Percentiles rank a stretch among this genome's conserved stretches.
Evolutionary conservation across 2,888 invertebrate genomes (phyloP).

Genomic region (Acanthosepion pharaonis): DNA sequence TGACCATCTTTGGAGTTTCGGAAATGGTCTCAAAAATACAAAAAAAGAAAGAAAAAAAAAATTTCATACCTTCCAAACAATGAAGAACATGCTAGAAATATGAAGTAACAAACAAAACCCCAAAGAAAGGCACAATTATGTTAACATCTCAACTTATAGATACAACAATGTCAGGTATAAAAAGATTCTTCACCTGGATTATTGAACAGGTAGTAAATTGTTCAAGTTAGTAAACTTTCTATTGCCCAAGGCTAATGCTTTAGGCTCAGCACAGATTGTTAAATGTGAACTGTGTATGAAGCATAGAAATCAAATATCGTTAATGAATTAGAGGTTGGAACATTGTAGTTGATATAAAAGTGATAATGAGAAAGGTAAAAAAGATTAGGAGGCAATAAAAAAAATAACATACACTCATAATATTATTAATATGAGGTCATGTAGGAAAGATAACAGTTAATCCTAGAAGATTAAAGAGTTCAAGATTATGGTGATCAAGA

Average conservation of each 20-base stretch:
- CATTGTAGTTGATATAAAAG: neutral
- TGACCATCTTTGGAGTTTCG: neutral
- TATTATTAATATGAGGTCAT: too few species aligned
- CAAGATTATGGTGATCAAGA: too few species aligned
- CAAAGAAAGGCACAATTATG: neutral
- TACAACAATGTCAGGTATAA: neutral
- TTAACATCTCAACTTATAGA: neutral
- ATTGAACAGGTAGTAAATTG: neutral
- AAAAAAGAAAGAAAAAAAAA: neutral
- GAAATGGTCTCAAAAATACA: neutral
- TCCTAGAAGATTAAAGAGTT: too few species aligned
- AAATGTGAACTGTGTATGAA: too few species aligned
- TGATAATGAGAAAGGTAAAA: neutral
- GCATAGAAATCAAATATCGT: neutral
- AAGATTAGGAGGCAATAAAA: neutral
- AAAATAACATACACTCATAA: neutral
- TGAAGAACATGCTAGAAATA: neutral
- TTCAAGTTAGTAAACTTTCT: neutral
- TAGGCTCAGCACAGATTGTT: neutral
- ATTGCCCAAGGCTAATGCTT: neutral
- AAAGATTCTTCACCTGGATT: neutral
- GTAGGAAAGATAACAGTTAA: too few species aligned
- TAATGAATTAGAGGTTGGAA: neutral
- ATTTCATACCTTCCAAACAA: neutral
- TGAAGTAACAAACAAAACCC: neutral